Evolutionary conservation across 2,888 invertebrate genomes (phyloP), one percentile per base, ranked within the genome.

Genomic region (Dastarcus helophoroides): DNA sequence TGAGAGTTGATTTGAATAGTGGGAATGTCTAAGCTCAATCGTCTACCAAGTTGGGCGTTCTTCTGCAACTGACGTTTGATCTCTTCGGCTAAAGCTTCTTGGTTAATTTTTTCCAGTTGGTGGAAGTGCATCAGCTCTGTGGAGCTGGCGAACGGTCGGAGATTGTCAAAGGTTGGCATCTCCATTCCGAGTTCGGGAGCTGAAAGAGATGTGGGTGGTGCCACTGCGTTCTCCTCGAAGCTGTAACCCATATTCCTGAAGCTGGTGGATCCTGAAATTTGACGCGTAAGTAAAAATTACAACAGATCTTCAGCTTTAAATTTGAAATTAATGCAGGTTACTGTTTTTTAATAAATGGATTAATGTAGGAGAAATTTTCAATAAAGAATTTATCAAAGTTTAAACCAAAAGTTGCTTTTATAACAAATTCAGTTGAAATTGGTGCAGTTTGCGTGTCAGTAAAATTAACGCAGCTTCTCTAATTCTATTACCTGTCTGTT

Each of bases 41-140:
- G 8, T 32, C 36, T 37, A 25, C 39, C 21, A 15, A 32, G 16
- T 31, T 40, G 22, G 35, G 44, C 37, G 39, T 34, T 37, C n/a
- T 32, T 36, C 14, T 36, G 33, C 41, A 52, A 22, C 44, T 35
- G 41, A 36, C 47, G 37, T 47, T 77, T 73, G 11, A 73, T 71
- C 55, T 85, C 79, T 54, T 84, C 79, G 43, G 79, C 68, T 32
- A 76, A 78, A 3, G 79, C 75, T 6, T 80, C 84, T 55, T 79
- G 74, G 53, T 83, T 82, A 53, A 86, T 79, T 21, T 85, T 67
- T 5, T 79, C 79, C 79, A 86, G 82, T 7, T 83, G 80, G 24
- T 76, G 70, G 54, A 85, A 85, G 54, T 84, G 84, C 1, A 88
- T 67, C 3, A 88, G 65, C 53, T 86, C 86, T 0, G 83, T 79